These are phyloP conservation scores for Probaryconus sp. DNA, from an alignment of 1,140 invertebrate species.

Conservation along the genomic window DNA sequence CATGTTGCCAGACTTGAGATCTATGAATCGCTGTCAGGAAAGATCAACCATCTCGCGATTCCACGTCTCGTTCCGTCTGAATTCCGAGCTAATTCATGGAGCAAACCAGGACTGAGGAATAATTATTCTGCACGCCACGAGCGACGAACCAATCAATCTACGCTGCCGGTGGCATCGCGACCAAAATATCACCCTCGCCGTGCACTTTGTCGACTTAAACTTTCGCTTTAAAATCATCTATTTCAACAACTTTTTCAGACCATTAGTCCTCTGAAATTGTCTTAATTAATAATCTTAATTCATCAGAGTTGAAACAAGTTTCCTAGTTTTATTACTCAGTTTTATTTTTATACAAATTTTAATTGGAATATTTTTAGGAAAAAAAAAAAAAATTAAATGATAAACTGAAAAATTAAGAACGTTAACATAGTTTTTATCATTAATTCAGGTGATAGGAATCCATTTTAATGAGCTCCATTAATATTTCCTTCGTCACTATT, in stretches of 20 bases:
- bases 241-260: constrained; percentile 39
- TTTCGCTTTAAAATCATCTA: constrained; percentile 46
- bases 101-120: constrained; percentile 65
- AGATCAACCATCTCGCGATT: constrained; percentile 55
- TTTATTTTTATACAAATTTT: too few species aligned
- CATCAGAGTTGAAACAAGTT: too few species aligned
- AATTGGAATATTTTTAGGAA: too few species aligned
- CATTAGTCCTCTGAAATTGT: constrained; percentile 27
- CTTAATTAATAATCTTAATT: constrained; percentile 39
- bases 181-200: constrained; percentile 49
- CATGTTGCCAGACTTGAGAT: constrained; percentile 22
- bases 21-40: constrained; percentile 52
- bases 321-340: too few species aligned
- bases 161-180: constrained; percentile 53
- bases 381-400: too few species aligned
- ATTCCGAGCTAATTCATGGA: constrained; percentile 71
- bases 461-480: too few species aligned
- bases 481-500: too few species aligned
- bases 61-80: constrained; percentile 54
- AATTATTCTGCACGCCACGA: constrained; percentile 66
- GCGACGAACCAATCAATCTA: constrained; percentile 69
- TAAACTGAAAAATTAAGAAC: too few species aligned
- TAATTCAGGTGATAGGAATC: too few species aligned
- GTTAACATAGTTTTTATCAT: too few species aligned
- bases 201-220: constrained; percentile 47